phyloP scores from a whole-genome alignment of 2,888 invertebrate genomes.

The Metallyticus violacea region DNA sequence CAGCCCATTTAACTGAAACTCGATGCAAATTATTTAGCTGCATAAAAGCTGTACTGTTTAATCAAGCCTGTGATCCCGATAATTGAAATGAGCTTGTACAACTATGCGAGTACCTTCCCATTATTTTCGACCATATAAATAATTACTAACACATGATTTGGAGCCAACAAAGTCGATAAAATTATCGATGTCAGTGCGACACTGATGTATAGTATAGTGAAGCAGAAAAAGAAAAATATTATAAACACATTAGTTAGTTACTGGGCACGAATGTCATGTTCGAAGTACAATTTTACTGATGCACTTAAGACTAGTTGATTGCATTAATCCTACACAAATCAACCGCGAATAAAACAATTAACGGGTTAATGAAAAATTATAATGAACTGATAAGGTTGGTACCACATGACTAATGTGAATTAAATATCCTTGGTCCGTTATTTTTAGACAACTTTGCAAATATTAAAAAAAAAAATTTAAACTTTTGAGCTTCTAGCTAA shows the following conservation, averaged over 20 bases:
- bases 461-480: no score
- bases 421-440: no score
- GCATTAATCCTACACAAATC: no score
- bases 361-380: no score
- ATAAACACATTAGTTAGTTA: not conserved
- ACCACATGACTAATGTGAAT: no score
- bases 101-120: not conserved
- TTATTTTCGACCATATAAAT: not conserved
- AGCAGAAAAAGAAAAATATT: not conserved
- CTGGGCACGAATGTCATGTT: no score
- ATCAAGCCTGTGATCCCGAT: not conserved
- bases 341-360: no score
- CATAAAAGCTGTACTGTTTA: not conserved
- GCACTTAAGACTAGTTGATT: no score
- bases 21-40: not conserved
- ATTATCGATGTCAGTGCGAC: not conserved
- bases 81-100: not conserved
- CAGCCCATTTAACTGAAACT: not conserved
- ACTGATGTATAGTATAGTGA: not conserved
- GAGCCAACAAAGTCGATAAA: conserved; percentile 8
- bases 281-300: no score
- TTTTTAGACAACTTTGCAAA: no score
- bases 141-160: conserved; percentile 10
- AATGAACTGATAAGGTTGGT: no score
- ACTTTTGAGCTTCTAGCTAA: no score